Conservation (phyloP, 2,888 invertebrate species). For the Leucania comma region DNA sequence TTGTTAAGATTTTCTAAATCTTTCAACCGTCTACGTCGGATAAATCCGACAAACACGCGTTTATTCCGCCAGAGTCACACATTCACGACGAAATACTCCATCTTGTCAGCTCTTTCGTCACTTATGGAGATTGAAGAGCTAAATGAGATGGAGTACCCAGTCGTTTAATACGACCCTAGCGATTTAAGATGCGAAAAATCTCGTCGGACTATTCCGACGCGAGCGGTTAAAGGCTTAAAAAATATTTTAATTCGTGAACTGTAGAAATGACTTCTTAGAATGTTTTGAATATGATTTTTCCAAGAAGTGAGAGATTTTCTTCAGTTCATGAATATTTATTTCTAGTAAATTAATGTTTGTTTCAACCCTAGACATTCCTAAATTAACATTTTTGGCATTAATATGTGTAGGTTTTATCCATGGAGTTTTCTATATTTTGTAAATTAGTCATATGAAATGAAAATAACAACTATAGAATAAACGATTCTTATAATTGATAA, state of each 20-base stretch:
- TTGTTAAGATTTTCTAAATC: conserved; percentile 24
- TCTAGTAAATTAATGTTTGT: conserved; percentile 41
- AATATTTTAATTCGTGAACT: conserved; percentile 8
- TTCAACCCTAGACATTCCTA: conserved; percentile 69
- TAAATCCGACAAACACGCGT: too few species aligned
- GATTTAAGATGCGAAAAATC: too few species aligned
- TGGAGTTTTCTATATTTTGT: conserved; percentile 56
- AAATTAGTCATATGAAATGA: conserved; percentile 35
- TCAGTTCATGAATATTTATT: conserved; percentile 18
- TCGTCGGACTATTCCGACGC: too few species aligned
- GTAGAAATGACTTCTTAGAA: conserved; percentile 2
- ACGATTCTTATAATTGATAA: conserved; percentile 55
- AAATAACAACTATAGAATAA: conserved; percentile 35
- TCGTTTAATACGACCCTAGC: too few species aligned
- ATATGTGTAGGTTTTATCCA: conserved; percentile 47
- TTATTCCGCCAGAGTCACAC: too few species aligned
- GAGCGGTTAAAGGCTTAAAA: neutral
- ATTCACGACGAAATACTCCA: too few species aligned
- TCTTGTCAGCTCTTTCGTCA: too few species aligned
- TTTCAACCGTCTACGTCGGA: too few species aligned
- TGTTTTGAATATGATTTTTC: conserved; percentile 4
- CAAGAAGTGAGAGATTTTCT: conserved; percentile 19
- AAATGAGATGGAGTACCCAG: too few species aligned
- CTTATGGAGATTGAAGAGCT: too few species aligned
- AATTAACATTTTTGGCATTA: conserved; percentile 57